phyloP scores from a whole-genome alignment of 2,113 vertebrate species.

The Zosterops hypoxanthus region DNA sequence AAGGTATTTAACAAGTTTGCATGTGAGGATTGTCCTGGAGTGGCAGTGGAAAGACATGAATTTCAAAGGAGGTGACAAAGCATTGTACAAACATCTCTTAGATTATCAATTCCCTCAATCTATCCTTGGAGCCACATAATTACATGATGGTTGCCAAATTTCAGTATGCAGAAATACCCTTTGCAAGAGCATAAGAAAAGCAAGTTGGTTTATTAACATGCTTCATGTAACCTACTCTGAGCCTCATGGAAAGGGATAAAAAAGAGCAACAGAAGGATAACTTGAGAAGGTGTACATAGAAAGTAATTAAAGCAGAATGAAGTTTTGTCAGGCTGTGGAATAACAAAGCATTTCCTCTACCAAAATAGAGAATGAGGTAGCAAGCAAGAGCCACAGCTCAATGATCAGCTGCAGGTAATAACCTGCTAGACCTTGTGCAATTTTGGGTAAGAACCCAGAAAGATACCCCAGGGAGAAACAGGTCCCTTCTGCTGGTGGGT shows the following conservation, averaged over 20 bases:
- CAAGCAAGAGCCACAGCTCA: not conserved
- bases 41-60: not conserved
- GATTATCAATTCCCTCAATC: not conserved
- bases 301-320: not conserved
- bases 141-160: not conserved
- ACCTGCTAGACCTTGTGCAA: not conserved
- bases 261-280: not conserved
- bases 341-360: not conserved
- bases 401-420: not conserved
- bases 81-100: not conserved
- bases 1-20: not conserved
- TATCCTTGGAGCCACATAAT: not conserved
- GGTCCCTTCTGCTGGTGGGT: not conserved
- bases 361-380: not conserved
- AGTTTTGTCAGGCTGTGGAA: not conserved
- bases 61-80: not conserved
- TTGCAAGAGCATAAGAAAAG: not conserved
- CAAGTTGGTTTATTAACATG: not conserved
- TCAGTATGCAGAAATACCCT: not conserved
- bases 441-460: not conserved
- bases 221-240: not conserved
- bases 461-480: not conserved
- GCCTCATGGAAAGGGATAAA: not conserved
- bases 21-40: not conserved
- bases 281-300: not conserved